These are phyloP conservation scores for Oxygymnocypris stewartii DNA, from an alignment of 2,113 vertebrate species.

Conservation along the genomic window DNA sequence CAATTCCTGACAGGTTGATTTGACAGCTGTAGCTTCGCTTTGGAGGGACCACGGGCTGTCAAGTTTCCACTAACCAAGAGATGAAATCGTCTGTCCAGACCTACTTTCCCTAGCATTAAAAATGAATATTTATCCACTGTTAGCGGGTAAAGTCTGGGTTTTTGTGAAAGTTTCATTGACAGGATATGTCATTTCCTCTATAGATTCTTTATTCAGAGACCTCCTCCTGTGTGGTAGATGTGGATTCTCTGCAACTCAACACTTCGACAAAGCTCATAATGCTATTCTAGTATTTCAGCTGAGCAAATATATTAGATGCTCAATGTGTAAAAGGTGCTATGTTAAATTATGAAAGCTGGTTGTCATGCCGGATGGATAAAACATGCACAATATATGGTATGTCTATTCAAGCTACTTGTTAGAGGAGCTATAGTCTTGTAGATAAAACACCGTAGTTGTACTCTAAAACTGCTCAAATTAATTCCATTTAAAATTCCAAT, in stretches of 20 bases:
- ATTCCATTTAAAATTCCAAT: slow-evolving; percentile 65
- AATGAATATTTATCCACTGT: slow-evolving; percentile 79
- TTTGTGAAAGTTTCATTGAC: slow-evolving; percentile 69
- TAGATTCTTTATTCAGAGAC: slow-evolving; percentile 63
- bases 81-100: slow-evolving; percentile 76
- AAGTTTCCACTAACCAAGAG: slow-evolving; percentile 75
- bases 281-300: slow-evolving; percentile 74
- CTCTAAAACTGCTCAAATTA: slow-evolving; percentile 69
- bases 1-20: slow-evolving; percentile 43
- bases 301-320: slow-evolving; percentile 81
- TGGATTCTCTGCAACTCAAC: slow-evolving; percentile 66
- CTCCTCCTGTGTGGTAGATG: slow-evolving; percentile 55
- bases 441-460: slow-evolving; percentile 65
- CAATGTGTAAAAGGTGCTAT: slow-evolving; percentile 77
- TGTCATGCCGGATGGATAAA: slow-evolving; percentile 72
- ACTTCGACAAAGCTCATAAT: slow-evolving; percentile 67
- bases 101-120: slow-evolving; percentile 76
- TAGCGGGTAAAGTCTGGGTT: slow-evolving; percentile 76
- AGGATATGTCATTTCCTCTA: slow-evolving; percentile 66
- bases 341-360: slow-evolving; percentile 75
- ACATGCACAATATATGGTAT: slow-evolving; percentile 67
- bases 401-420: slow-evolving; percentile 65
- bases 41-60: slow-evolving; percentile 61
- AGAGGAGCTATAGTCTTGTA: slow-evolving; percentile 63
- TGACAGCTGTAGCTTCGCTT: slow-evolving; percentile 71